These are phyloP conservation scores for Stegodyphus dumicola DNA, from an alignment of 1,140 invertebrate genomes.

Conservation along the genomic window DNA sequence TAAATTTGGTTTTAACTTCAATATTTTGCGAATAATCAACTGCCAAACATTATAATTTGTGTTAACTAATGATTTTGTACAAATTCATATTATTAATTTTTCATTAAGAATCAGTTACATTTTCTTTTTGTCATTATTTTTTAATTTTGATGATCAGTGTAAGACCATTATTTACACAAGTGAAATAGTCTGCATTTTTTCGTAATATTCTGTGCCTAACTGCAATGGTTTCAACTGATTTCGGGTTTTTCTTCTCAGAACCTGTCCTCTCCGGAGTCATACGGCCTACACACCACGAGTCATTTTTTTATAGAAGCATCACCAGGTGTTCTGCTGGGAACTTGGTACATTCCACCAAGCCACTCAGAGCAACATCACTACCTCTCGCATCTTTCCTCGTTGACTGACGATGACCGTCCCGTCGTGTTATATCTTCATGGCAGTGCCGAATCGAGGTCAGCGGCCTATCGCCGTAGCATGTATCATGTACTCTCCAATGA, in stretches of 20 bases:
- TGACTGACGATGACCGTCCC: constrained; percentile 66
- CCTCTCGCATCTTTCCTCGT: not conserved
- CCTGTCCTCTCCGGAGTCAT: constrained; percentile 55
- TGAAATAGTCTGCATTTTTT: too few species aligned
- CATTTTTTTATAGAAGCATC: constrained; percentile 61
- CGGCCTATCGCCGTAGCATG: constrained; percentile 82
- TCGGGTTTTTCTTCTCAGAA: constrained; percentile 36
- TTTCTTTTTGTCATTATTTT: too few species aligned
- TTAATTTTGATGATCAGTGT: too few species aligned
- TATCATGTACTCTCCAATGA: constrained; percentile 78
- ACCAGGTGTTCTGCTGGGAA: constrained; percentile 57
- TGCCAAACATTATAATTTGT: too few species aligned
- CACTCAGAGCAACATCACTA: not conserved
- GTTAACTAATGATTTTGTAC: too few species aligned
- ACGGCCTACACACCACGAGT: constrained; percentile 50
- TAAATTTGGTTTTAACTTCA: too few species aligned
- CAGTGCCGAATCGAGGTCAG: constrained; percentile 85
- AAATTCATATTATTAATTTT: too few species aligned
- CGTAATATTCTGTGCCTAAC: too few species aligned
- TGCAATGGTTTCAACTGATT: too few species aligned
- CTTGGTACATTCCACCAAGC: constrained; percentile 57
- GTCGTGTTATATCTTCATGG: constrained; percentile 88
- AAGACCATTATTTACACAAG: too few species aligned
- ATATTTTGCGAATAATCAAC: too few species aligned
- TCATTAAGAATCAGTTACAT: too few species aligned